Evolutionary conservation across 1,140 invertebrate species (phyloP).

Genomic region (Drosophila rhopaloa): DNA sequence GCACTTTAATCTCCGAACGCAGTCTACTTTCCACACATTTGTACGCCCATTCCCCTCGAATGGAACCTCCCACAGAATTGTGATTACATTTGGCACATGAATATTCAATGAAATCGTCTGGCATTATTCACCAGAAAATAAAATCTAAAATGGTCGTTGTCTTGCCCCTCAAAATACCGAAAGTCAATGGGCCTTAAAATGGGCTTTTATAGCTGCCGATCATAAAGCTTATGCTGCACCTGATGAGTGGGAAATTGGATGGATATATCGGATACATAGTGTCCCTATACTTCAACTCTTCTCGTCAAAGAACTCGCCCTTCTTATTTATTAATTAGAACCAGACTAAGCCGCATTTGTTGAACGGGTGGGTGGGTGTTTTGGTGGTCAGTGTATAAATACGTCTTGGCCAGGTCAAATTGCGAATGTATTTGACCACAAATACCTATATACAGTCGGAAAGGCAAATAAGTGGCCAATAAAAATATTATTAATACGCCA

Average conservation of each 20-base stretch:
- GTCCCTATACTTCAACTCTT: background rate
- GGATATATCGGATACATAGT: background rate
- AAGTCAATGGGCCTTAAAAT: constrained; percentile 30
- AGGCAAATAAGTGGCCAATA: constrained; percentile 78
- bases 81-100: constrained; percentile 60
- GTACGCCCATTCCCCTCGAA: background rate
- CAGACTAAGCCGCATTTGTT: constrained; percentile 8
- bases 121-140: constrained; percentile 16
- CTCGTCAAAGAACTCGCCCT: background rate
- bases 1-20: constrained; percentile 23
- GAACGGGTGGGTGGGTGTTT: background rate
- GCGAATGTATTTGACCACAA: constrained; percentile 30
- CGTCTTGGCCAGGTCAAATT: constrained; percentile 39
- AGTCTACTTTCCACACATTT: no score
- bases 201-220: constrained; percentile 4
- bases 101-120: constrained; percentile 54
- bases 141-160: constrained; percentile 26
- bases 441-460: constrained; percentile 18
- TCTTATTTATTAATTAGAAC: constrained; percentile 59
- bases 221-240: constrained; percentile 20
- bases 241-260: constrained; percentile 26
- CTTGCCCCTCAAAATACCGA: background rate
- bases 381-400: constrained; percentile 10
- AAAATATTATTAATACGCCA: constrained; percentile 80
- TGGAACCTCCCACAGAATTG: constrained; percentile 3